Conservation (phyloP, 2,888 invertebrate species). For the Imbricaverruca yamaguchii region DNA sequence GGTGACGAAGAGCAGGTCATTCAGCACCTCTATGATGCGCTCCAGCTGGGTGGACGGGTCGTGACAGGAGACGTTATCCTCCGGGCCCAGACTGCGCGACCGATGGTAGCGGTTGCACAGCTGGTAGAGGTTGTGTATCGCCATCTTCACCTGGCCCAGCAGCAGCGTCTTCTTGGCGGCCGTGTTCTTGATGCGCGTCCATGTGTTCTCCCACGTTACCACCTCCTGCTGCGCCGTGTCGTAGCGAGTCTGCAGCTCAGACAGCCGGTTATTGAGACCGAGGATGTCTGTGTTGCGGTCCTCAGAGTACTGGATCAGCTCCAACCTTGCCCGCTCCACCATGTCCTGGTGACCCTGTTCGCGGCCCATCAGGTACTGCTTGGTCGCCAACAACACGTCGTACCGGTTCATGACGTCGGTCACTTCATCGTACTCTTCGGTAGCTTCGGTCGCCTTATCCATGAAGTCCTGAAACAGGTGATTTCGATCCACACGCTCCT, state of each 20-base stretch:
- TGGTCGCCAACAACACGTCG: background rate
- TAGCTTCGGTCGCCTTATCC: background rate
- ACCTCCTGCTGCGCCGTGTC: background rate
- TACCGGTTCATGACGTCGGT: slow-evolving; percentile 5
- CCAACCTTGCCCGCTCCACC: background rate
- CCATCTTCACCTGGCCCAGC: slow-evolving; percentile 61
- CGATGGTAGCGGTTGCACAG: slow-evolving; percentile 19
- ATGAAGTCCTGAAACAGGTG: background rate
- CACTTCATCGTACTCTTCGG: background rate
- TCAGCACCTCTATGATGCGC: background rate
- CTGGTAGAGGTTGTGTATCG: slow-evolving; percentile 19
- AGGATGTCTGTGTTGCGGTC: background rate
- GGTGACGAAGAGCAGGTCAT: slow-evolving; percentile 10
- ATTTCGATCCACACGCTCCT: background rate
- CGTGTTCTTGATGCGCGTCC: slow-evolving; percentile 18
- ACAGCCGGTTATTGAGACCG: slow-evolving; percentile 6
- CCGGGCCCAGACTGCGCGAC: background rate
- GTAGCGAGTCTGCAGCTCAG: slow-evolving; percentile 14
- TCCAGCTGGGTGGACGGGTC: slow-evolving; percentile 4
- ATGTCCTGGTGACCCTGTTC: slow-evolving; percentile 2
- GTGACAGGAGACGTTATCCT: background rate
- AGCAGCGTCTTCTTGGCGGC: slow-evolving; percentile 63
- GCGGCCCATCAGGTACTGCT: background rate
- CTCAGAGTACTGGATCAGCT: background rate
- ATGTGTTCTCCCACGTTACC: slow-evolving; percentile 1